Conservation (phyloP, 2,888 invertebrate species). For the Drosophila kambysellisi region DNA sequence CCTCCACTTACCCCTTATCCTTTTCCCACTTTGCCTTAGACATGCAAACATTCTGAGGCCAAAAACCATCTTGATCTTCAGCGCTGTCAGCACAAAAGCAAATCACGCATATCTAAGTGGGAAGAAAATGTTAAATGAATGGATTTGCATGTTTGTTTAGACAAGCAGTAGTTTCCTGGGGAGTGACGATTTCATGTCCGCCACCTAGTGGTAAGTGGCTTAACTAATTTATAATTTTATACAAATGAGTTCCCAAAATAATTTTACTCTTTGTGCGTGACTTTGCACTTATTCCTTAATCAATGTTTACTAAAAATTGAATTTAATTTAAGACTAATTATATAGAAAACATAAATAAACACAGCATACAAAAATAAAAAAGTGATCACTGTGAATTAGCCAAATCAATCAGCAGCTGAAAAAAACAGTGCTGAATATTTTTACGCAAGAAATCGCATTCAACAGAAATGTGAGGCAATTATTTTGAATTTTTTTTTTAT, state of each 20-base stretch:
- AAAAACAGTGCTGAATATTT: neutral
- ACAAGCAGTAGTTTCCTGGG: conserved; percentile 36
- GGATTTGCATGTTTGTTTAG: conserved; percentile 24
- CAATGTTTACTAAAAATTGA: conserved; percentile 45
- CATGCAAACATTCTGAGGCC: conserved; percentile 49
- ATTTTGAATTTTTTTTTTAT: neutral
- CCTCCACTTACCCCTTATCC: neutral
- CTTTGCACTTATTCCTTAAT: conserved; percentile 9
- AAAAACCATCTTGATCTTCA: conserved; percentile 48
- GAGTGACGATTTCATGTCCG: conserved; percentile 18
- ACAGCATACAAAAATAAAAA: conserved; percentile 16
- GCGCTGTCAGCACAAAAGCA: conserved; percentile 25
- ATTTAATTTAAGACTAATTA: conserved; percentile 55
- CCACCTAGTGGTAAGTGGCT: neutral
- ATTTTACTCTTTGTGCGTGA: neutral
- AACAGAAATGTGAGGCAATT: neutral
- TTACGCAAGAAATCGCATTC: neutral
- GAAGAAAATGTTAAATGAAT: conserved; percentile 20
- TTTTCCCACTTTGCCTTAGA: neutral
- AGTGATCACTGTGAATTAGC: conserved; percentile 24
- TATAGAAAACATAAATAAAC: conserved; percentile 60
- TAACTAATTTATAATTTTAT: conserved; percentile 46
- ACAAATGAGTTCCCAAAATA: conserved; percentile 41
- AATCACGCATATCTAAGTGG: conserved; percentile 60
- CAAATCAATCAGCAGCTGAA: conserved; percentile 35